Evolutionary conservation across 2,888 invertebrate genomes (phyloP).

Genomic region (Congeria kusceri): DNA sequence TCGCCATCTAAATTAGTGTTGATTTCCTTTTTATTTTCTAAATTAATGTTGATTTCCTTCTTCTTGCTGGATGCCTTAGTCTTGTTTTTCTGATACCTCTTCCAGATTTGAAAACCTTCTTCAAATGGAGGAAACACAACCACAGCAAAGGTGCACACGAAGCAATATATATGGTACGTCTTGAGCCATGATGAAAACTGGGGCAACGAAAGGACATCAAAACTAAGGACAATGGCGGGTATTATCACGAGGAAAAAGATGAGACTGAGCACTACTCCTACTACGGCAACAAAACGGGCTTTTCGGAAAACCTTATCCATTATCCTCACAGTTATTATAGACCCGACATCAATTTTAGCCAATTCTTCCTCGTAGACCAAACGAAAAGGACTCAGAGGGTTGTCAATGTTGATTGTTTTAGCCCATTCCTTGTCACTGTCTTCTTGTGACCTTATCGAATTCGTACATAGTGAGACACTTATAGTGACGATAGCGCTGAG

Average conservation of each 20-base stretch:
- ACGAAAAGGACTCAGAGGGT: slow-evolving; percentile 74
- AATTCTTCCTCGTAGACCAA: slow-evolving; percentile 72
- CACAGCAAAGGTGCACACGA: slow-evolving; percentile 54
- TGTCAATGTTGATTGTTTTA: slow-evolving; percentile 75
- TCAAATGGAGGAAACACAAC: slow-evolving; percentile 64
- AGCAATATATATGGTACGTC: slow-evolving; percentile 57
- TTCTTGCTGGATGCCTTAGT: neutral
- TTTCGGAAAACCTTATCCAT: slow-evolving; percentile 63
- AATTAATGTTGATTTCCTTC: neutral
- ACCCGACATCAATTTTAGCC: slow-evolving; percentile 49
- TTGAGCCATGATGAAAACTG: slow-evolving; percentile 59
- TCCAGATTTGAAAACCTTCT: slow-evolving; percentile 62
- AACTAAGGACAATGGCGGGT: slow-evolving; percentile 52
- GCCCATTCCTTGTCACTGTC: slow-evolving; percentile 72
- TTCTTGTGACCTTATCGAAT: slow-evolving; percentile 61
- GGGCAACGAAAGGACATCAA: slow-evolving; percentile 48
- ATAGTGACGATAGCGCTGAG: slow-evolving; percentile 70
- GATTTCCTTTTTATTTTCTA: no score
- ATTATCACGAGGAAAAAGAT: slow-evolving; percentile 54
- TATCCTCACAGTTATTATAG: slow-evolving; percentile 44
- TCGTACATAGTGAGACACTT: slow-evolving; percentile 71
- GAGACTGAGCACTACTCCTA: slow-evolving; percentile 52
- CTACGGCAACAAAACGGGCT: slow-evolving; percentile 43
- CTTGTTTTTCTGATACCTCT: slow-evolving; percentile 51
- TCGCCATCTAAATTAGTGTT: no score